phyloP scores from a whole-genome alignment of 1,140 invertebrate species.

The Xylocopa sonorina region DNA sequence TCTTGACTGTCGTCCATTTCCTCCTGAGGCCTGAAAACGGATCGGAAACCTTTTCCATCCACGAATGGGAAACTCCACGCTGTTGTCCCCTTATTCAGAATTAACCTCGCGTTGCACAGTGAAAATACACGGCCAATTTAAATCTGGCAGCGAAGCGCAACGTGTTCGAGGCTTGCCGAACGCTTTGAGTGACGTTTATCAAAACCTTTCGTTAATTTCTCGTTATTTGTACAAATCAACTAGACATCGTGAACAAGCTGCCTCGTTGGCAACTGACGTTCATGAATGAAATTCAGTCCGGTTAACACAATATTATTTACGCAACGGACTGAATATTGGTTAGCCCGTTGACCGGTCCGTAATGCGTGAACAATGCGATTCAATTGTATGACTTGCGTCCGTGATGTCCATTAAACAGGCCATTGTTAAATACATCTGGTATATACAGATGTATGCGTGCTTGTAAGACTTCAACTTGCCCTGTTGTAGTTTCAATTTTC shows the following conservation, averaged over 20 bases:
- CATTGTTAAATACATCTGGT: constrained; percentile 9
- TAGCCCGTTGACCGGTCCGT: background rate
- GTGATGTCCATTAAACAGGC: constrained; percentile 27
- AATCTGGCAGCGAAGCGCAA: constrained; percentile 2
- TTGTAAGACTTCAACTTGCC: no score
- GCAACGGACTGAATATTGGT: background rate
- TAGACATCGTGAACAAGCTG: background rate
- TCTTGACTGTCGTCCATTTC: background rate
- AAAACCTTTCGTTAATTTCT: constrained; percentile 24
- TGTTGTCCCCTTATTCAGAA: background rate
- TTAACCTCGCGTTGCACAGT: constrained; percentile 6
- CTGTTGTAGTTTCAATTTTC: no score
- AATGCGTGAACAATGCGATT: constrained; percentile 37
- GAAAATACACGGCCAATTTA: constrained; percentile 22
- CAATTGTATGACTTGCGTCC: background rate
- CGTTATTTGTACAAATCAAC: constrained; percentile 5
- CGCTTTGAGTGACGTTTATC: constrained; percentile 23
- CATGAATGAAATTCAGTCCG: background rate
- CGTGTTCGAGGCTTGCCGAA: background rate
- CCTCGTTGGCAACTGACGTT: background rate
- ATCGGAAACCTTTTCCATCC: background rate
- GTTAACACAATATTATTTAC: constrained; percentile 19
- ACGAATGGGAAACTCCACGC: background rate
- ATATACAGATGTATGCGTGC: no score
- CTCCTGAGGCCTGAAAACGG: background rate